Evolutionary conservation across 2,797 vertebrate species (phyloP), one percentile per base, ranked within the genome.

Genomic region (Taenioides sp.): DNA sequence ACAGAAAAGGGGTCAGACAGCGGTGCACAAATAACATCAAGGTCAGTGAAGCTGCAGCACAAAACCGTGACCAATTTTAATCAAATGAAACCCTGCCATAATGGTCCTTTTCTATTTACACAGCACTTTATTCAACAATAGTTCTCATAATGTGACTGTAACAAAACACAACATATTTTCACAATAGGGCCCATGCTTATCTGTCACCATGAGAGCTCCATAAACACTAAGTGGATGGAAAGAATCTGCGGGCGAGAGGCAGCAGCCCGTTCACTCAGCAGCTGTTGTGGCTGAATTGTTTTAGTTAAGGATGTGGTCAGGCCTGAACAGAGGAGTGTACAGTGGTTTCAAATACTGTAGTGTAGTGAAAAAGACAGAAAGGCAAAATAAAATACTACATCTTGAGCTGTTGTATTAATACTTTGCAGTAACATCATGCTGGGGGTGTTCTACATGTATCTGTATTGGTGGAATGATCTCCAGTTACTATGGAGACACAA

Each of bases 141-240:
- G 75, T 63, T 76, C 18, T 69, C 16, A 65, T 81, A 75, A 76
- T 76, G 80, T 81, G 82, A 75, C 71, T 0, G 58, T 80, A 84
- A 89, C 80, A 67, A 72, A 75, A 73, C 72, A 76, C 80, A 75
- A 85, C 80, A 81, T 75, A 63, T 63, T 86, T 86, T 87, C 71
- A 85, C 84, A 80, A 88, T 84, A 83, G 77, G 74, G 79, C 69
- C 69, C 74, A 22, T 72, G 84, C 83, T 86, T 84, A 91, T 91
- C 89, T 86, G 78, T 85, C 88, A 87, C 86, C 87, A 85, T 16
- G 77, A 84, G 73, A 80, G 80, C 80, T 83, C 84, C 73, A 86
- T 86, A 87, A 91, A 91, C 88, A 87, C 79, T 89, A 90, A 91
- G 79, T 92, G 84, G 83, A 89, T 86, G 90, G 91, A 94, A 93